phyloP scores from a whole-genome alignment of 2,797 vertebrate species.

The Chromis chromis region DNA sequence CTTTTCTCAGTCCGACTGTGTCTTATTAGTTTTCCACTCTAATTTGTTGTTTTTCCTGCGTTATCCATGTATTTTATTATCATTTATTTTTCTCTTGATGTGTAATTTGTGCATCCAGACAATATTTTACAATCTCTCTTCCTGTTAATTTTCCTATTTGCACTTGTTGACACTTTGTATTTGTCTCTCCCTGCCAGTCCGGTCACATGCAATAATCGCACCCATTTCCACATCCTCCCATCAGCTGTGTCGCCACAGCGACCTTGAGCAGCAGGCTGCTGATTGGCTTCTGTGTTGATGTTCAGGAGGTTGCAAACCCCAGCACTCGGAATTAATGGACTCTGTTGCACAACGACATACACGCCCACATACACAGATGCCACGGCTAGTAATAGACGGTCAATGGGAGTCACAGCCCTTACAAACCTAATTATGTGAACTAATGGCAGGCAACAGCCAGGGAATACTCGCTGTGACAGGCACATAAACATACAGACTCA shows the following conservation, averaged over 20 bases:
- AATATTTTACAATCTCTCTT: slow-evolving; percentile 3
- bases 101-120: slow-evolving; percentile 13
- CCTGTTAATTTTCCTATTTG: slow-evolving; percentile 27
- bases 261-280: slow-evolving; percentile 68
- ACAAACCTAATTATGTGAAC: slow-evolving; percentile 77
- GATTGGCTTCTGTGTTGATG: slow-evolving; percentile 79
- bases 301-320: slow-evolving; percentile 68
- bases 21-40: slow-evolving; percentile 5
- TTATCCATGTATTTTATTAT: slow-evolving; percentile 2
- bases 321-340: slow-evolving; percentile 76
- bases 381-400: slow-evolving; percentile 64
- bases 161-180: slow-evolving; percentile 21
- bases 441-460: slow-evolving; percentile 51
- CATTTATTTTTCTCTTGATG: background rate
- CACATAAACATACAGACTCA: slow-evolving; percentile 23
- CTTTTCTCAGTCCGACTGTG: background rate
- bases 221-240: slow-evolving; percentile 47
- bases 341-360: slow-evolving; percentile 58
- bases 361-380: slow-evolving; percentile 56
- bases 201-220: slow-evolving; percentile 41
- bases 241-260: slow-evolving; percentile 54
- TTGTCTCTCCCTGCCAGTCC: slow-evolving; percentile 3
- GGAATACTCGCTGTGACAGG: slow-evolving; percentile 35
- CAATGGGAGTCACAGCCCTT: slow-evolving; percentile 69
- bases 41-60: background rate